Conservation (phyloP, 2,113 vertebrate species). For the Nothocercus nigrocapillus region DNA sequence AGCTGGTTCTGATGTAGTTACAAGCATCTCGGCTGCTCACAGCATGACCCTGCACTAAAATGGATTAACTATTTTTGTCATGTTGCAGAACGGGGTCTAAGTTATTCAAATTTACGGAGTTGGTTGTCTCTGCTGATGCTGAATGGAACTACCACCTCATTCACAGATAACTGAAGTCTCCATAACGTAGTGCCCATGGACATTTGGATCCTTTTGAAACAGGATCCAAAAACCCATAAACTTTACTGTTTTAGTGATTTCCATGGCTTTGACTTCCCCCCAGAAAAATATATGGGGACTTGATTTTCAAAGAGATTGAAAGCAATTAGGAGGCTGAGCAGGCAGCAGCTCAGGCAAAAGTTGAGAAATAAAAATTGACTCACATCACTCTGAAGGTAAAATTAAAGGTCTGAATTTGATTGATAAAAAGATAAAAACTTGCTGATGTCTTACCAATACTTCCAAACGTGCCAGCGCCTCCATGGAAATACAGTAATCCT, state of each 20-base stretch:
- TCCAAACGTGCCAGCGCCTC: constrained; percentile 78
- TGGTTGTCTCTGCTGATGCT: background rate
- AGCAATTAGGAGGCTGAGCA: background rate
- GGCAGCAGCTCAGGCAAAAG: background rate
- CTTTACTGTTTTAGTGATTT: background rate
- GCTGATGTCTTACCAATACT: constrained; percentile 77
- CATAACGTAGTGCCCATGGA: background rate
- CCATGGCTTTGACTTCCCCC: background rate
- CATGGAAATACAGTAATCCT: constrained; percentile 83
- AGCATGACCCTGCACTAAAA: background rate
- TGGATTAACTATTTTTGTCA: background rate
- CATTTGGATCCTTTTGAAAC: background rate
- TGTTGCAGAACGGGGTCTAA: background rate
- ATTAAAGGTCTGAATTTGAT: background rate
- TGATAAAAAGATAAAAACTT: constrained; percentile 15
- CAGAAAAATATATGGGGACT: background rate
- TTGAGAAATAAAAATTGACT: background rate
- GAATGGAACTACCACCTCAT: background rate
- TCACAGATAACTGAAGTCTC: background rate
- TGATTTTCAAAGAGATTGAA: background rate
- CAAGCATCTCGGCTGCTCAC: background rate
- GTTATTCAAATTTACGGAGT: fast-evolving
- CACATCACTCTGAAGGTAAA: background rate
- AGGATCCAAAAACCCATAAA: background rate
- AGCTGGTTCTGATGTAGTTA: background rate